A percentile compares a stretch with the other conserved stretches of the same genome.
Conservation (phyloP, 1,140 invertebrate genomes). For the Hycleus phaleratus region DNA sequence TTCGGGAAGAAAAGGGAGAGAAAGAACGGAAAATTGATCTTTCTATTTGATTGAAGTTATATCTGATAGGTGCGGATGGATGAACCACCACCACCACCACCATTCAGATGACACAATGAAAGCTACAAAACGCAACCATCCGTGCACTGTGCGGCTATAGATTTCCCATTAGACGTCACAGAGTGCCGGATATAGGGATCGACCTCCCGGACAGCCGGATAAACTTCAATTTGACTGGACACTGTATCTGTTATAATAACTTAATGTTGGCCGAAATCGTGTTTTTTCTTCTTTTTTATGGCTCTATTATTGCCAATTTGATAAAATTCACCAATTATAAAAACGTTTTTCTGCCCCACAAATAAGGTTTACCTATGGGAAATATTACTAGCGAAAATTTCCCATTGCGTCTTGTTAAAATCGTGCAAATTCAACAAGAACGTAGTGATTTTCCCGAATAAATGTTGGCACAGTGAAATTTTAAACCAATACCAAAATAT, state of each 20-base stretch:
- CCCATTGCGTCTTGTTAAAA: too few species aligned
- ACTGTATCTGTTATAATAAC: background rate
- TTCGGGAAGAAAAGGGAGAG: too few species aligned
- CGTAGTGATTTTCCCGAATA: too few species aligned
- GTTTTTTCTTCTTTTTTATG: too few species aligned
- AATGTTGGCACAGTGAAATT: too few species aligned
- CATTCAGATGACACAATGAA: conserved; percentile 24
- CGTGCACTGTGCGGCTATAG: conserved; percentile 22
- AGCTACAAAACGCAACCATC: conserved; percentile 22
- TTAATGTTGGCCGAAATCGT: background rate
- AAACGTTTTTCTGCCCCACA: too few species aligned
- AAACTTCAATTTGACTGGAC: conserved; percentile 8
- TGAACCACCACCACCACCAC: conserved; percentile 2
- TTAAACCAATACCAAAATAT: too few species aligned
- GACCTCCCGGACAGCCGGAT: conserved; percentile 8
- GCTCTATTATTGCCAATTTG: too few species aligned
- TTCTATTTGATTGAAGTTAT: background rate
- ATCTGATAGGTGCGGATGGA: conserved; percentile 16
- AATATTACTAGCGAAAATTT: too few species aligned
- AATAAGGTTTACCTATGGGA: too few species aligned
- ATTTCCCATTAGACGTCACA: conserved; percentile 26
- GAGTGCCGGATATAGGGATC: conserved; percentile 23
- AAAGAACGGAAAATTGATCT: background rate
- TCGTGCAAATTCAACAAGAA: too few species aligned
- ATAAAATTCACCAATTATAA: too few species aligned